Evolutionary conservation across 2,113 vertebrate genomes (phyloP), one percentile per base, ranked within the genome.

Genomic region (Nesoenas mayeri): DNA sequence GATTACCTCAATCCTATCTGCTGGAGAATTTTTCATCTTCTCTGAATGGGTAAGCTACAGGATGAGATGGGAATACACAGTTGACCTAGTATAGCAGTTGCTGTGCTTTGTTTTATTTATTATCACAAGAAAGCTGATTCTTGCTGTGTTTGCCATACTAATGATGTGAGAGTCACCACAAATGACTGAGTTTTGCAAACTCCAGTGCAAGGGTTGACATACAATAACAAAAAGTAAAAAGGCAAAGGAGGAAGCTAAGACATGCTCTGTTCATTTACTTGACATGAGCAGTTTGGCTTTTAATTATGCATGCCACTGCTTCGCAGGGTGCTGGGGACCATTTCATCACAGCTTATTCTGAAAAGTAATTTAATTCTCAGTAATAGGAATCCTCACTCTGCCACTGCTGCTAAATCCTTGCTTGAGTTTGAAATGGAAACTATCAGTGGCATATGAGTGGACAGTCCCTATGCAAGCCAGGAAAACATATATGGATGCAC

Each of bases 221-320:
- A 71, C 6, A 87, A 12, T 32, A 93, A 78, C 42, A 89, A 95
- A 92, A 94, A 83, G 40, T 29, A 70, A 79, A 86, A 93, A 72
- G 62, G 72, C 36, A 75, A 87, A 87, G 84, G 75, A 94, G 65
- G 60, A 88, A 91, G 74, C 78, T 82, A 85, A 87, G 91, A 86
- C 32, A 81, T 15, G 70, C 80, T 91, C 77, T 93, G 61, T 91
- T 96, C 92, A 70, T 95, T 92, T 81, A 81, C 73, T 84, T 92
- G 92, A 92, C 80, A 92, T 0, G 7, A 96, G 47, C 73, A 89
- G 73, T 94, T 95, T 91, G 83, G 31, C 50, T 95, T 95, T 95
- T 95, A 96, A 97, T 94, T 95, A 94, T 77, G 93, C 92, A 95
- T 94, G 78, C 70, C 28, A 73, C 83, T 70, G 80, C 70, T 79